Percentiles rank a stretch among this genome's conserved stretches.
phyloP scores from a whole-genome alignment of 2,888 invertebrate species.

The Steinernema hermaphroditum region DNA sequence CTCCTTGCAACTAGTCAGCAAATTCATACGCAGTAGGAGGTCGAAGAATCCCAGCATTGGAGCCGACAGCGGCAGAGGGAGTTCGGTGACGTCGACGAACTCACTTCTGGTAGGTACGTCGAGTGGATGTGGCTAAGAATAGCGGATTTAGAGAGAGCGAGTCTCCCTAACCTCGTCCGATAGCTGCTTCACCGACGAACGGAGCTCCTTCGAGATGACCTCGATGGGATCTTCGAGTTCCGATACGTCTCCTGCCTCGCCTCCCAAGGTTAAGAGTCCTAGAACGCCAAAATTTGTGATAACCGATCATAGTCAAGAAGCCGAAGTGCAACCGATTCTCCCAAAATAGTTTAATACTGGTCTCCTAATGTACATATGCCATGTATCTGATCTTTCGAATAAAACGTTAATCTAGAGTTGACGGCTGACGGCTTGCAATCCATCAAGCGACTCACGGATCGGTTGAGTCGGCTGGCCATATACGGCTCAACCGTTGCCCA shows the following conservation, averaged over 20 bases:
- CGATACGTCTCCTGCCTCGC: background rate
- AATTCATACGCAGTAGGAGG: constrained; percentile 1
- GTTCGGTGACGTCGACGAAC: background rate
- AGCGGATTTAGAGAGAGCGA: background rate
- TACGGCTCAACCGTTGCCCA: no score
- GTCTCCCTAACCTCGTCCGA: background rate
- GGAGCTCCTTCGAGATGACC: constrained; percentile 2
- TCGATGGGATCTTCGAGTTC: background rate
- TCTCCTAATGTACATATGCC: constrained; percentile 23
- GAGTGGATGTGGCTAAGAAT: background rate
- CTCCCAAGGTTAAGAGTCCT: background rate
- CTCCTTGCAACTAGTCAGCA: constrained; percentile 12
- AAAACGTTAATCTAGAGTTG: no score
- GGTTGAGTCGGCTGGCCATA: no score
- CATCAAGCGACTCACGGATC: no score
- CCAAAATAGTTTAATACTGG: background rate
- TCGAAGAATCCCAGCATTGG: background rate
- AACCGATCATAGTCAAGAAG: background rate
- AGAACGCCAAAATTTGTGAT: background rate
- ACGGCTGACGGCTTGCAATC: no score
- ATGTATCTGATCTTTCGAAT: no score
- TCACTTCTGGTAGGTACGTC: background rate
- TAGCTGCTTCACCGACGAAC: constrained; percentile 4
- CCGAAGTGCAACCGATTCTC: background rate
- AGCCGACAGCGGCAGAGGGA: constrained; percentile 6